Base-by-base conservation (phyloP, 30 jellyfish, hydroid and myxozoan species). In the Cassiopea xamachana region DNA sequence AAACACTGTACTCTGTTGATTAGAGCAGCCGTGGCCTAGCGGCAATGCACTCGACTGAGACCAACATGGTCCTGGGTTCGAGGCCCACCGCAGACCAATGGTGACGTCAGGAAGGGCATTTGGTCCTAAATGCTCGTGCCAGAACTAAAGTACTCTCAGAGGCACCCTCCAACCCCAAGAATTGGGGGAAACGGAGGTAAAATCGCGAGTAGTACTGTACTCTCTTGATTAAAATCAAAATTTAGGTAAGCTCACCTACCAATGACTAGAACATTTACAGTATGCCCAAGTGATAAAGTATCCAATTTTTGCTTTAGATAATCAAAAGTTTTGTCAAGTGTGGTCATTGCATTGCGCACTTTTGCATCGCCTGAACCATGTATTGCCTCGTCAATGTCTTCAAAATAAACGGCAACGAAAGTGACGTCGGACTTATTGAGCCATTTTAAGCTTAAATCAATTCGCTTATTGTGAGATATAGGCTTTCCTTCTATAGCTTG, bases 401-500 rank as follows among this genome's bases (percentile, higher is more conserved):
- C 98, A 60, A 87, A 67, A 72, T 94, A 90, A 62, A 94, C 43
- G 12, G 98, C 98, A 46, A 88, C 97, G 61, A 94, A 94, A 7
- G 96, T 90, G 0, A 88, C 95, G 51, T 86, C 94, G 2, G 87
- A 89, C 48, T 81, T 77, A 14, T 88, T 87, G 69, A 94, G 75
- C 98, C 98, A 91, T 48, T 86, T 80, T 46, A 90, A 46, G 39
- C 79, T 84, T 59, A 87, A 69, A 60, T 94, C 94, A 47, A 94
- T 77, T 44, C 97, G 50, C 69, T 90, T 83, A 1, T n/a, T 73
- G 18, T 73, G 89, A 19, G 97, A 97, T 95, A 94, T 90, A 2
- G 81, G 79, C 43, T 80, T 55, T 19, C 68, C 75, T 2, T 82
- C 89, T 19, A 76, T 79, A 64, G 68, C 73, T 0, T 93, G 83